These are phyloP conservation scores for Micromesistius poutassou DNA, from an alignment of 2,797 vertebrate species.

Conservation along the genomic window DNA sequence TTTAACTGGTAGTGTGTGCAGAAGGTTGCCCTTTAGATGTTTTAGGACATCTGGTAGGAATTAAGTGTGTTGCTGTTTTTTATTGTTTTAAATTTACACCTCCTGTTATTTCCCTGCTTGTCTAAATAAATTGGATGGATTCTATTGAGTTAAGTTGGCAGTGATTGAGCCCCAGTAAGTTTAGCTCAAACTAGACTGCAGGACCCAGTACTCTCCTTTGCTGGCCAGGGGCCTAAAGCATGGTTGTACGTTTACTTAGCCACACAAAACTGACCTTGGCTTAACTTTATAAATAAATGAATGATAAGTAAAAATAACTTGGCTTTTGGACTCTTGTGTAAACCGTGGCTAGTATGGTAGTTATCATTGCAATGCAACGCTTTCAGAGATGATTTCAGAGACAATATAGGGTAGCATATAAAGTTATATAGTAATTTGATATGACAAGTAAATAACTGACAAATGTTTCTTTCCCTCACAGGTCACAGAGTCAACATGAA, in stretches of 20 bases:
- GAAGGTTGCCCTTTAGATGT: constrained; percentile 25
- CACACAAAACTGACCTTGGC: constrained; percentile 67
- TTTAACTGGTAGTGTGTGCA: constrained; percentile 48
- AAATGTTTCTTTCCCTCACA: constrained; percentile 52
- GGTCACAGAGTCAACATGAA: constrained; percentile 81
- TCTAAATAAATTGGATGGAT: not conserved
- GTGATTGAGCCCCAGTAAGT: constrained; percentile 33
- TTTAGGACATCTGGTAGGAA: constrained; percentile 29
- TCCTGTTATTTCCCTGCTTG: not conserved
- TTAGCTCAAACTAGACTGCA: constrained; percentile 55
- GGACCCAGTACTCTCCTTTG: constrained; percentile 56
- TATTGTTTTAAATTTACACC: constrained; percentile 11
- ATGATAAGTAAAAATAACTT: constrained; percentile 70
- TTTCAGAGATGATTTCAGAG: constrained; percentile 17
- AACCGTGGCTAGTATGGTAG: constrained; percentile 39
- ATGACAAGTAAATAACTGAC: constrained; percentile 43
- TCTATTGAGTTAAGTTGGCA: constrained; percentile 19
- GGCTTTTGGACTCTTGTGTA: constrained; percentile 76
- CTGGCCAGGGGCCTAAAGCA: constrained; percentile 62
- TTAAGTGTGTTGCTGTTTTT: constrained; percentile 4
- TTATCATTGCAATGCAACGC: constrained; percentile 1
- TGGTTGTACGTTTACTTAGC: constrained; percentile 72
- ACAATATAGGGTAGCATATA: constrained; percentile 28
- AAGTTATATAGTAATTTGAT: constrained; percentile 47
- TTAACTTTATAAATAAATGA: constrained; percentile 76